phyloP scores from a whole-genome alignment of 2,113 vertebrate genomes.

The Onychorhynchus coronatus region DNA sequence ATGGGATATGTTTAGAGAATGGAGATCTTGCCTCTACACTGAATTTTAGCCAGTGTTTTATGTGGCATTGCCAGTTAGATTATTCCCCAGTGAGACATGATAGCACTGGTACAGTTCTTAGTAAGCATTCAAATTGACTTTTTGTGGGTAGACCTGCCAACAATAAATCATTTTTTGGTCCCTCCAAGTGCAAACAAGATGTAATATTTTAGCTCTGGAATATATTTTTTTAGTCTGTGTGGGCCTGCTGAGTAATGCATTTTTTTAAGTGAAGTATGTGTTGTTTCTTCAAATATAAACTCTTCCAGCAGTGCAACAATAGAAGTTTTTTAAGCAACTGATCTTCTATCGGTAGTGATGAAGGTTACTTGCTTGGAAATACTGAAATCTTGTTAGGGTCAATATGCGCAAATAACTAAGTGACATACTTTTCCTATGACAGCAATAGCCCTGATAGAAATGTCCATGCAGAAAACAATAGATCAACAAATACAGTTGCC shows the following conservation, averaged over 20 bases:
- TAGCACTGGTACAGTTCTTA: not conserved
- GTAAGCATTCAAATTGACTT: not conserved
- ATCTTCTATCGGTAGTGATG: not conserved
- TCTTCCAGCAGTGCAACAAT: not conserved
- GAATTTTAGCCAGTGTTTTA: not conserved
- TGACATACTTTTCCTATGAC: not conserved
- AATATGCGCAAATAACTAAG: not conserved
- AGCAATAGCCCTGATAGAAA: not conserved
- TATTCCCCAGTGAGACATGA: not conserved
- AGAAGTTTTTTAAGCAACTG: slow-evolving; percentile 16
- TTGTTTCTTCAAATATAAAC: not conserved
- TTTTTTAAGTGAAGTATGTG: not conserved
- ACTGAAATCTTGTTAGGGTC: not conserved
- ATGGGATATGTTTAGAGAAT: not conserved
- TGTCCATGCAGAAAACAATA: not conserved
- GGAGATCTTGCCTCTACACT: not conserved
- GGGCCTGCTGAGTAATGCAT: not conserved
- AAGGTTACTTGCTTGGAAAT: not conserved
- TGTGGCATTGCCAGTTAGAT: not conserved
- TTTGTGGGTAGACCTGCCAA: slow-evolving; percentile 26
- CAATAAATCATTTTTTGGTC: slow-evolving; percentile 8
- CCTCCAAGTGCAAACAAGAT: slow-evolving; percentile 8
- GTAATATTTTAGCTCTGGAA: not conserved
- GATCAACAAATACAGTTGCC: not conserved
- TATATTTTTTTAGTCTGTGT: not conserved